Base-by-base conservation (phyloP, 2,888 invertebrate species). In the Hipparchia semele region DNA sequence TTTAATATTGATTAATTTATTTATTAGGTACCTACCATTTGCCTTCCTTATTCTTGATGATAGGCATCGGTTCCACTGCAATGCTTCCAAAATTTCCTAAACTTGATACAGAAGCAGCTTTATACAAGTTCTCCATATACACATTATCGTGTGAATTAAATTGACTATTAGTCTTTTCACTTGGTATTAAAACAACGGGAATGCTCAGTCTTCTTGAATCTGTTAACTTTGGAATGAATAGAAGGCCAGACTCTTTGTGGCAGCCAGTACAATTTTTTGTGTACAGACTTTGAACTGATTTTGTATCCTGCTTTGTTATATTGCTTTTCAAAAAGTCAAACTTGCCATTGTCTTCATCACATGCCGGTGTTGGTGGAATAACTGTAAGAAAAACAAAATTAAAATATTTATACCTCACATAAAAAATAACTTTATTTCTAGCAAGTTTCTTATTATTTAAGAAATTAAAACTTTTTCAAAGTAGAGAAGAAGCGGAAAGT, bases 21-120 rank as follows among this genome's bases (percentile, higher is more conserved):
- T 39, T 23, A 23, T 23, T 23, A 23, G 39, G 49, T 49, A 49
- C 84, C 79, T 88, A 90, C 94, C 95, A 94, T 89, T 93, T 94
- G 46, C 93, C 93, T 73, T 92, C 91, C 74, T 92, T 93, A 73
- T 93, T 92, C 83, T 92, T 93, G 71, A 91, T 92, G 72, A 93
- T 90, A 5, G 94, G 92, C 90, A 94, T 88, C 0, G 94, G 93
- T 77, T 89, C 94, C 0, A 87, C 92, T 1, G 86, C 90, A 23
- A 92, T 89, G 61, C 80, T 88, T 0, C 92, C 92, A 46, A 94
- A 92, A 80, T 91, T 92, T 0, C 94, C 93, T 74, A 94, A 86
- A 81, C 94, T 94, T 2, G 90, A 89, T 10, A 91, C 90, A 0
- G 94, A 94, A 0, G 92, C 91, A 0, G 94, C 92, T 78, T 92